A percentile compares a stretch with the other conserved stretches of the same genome.
phyloP scores from a whole-genome alignment of 2,888 invertebrate genomes.

The Erebia epiphron region DNA sequence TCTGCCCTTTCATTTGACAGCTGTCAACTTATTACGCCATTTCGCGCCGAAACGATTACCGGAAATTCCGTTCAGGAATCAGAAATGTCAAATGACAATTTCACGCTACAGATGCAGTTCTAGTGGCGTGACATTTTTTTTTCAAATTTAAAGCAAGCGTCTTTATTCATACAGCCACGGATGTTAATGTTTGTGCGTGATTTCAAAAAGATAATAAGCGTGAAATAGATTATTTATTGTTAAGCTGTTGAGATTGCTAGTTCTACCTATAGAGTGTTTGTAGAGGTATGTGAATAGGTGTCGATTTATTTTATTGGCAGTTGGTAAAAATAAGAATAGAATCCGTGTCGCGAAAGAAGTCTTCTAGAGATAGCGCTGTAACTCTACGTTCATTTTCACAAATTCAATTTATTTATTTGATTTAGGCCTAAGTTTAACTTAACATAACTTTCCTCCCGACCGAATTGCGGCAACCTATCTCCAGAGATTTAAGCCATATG shows the following conservation, averaged over 20 bases:
- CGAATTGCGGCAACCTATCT: too few relatives aligned
- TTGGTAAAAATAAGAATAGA: not conserved
- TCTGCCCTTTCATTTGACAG: constrained; percentile 38
- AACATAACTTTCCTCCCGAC: too few relatives aligned
- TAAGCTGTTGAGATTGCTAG: constrained; percentile 16
- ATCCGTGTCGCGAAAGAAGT: too few relatives aligned
- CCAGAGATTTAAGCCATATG: too few relatives aligned
- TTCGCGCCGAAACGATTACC: constrained; percentile 38
- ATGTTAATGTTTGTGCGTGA: constrained; percentile 32
- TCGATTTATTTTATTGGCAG: constrained; percentile 21
- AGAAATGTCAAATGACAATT: constrained; percentile 47
- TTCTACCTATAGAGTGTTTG: not conserved
- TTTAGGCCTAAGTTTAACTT: too few relatives aligned
- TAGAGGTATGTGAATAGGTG: constrained; percentile 13
- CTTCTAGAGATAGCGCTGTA: too few relatives aligned
- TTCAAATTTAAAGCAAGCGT: constrained; percentile 54
- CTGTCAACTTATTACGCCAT: constrained; percentile 41
- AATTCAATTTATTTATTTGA: too few relatives aligned
- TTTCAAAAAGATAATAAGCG: constrained; percentile 38
- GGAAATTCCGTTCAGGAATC: constrained; percentile 44
- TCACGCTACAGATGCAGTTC: constrained; percentile 63
- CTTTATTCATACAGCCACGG: constrained; percentile 52
- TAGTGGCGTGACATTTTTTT: constrained; percentile 58
- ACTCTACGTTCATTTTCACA: too few relatives aligned
- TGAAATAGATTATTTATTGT: constrained; percentile 36